Evolutionary conservation across 2,888 invertebrate species (phyloP).

Genomic region (Sylvicola cinctus): DNA sequence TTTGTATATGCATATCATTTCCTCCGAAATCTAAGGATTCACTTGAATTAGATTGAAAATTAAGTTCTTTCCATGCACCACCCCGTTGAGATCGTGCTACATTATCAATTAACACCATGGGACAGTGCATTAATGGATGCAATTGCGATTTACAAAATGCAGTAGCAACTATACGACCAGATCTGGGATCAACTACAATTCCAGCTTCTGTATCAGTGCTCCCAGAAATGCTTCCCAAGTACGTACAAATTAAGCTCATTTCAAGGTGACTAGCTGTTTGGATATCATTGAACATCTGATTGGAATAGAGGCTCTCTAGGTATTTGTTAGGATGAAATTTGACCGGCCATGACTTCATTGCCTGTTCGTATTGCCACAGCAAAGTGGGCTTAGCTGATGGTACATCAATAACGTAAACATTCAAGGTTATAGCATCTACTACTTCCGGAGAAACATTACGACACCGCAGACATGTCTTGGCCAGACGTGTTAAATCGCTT

Average conservation of each 20-base stretch:
- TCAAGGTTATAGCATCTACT: constrained; percentile 19
- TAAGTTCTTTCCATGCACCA: constrained; percentile 36
- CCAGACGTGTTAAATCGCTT: constrained; percentile 1
- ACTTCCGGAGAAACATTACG: neutral
- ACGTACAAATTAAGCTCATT: constrained; percentile 33
- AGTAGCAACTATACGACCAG: constrained; percentile 41
- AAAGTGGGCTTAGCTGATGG: constrained; percentile 40
- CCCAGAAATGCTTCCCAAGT: constrained; percentile 15
- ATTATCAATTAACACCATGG: constrained; percentile 68
- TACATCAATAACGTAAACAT: constrained; percentile 28
- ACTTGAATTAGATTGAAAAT: constrained; percentile 12
- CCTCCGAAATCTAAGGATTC: constrained; percentile 17
- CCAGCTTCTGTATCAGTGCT: constrained; percentile 25
- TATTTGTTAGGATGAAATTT: constrained; percentile 66
- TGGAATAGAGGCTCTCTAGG: constrained; percentile 42
- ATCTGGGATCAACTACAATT: constrained; percentile 54
- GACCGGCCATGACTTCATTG: constrained; percentile 51
- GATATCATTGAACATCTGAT: constrained; percentile 32
- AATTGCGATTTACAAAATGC: constrained; percentile 30
- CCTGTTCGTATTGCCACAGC: constrained; percentile 39
- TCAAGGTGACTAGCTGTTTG: constrained; percentile 33
- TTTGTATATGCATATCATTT: constrained; percentile 24
- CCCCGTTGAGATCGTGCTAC: constrained; percentile 68
- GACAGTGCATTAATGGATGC: constrained; percentile 65
- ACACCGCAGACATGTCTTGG: neutral